Base-by-base conservation (phyloP, 2,888 invertebrate species). In the Dasysyrphus tricinctus region DNA sequence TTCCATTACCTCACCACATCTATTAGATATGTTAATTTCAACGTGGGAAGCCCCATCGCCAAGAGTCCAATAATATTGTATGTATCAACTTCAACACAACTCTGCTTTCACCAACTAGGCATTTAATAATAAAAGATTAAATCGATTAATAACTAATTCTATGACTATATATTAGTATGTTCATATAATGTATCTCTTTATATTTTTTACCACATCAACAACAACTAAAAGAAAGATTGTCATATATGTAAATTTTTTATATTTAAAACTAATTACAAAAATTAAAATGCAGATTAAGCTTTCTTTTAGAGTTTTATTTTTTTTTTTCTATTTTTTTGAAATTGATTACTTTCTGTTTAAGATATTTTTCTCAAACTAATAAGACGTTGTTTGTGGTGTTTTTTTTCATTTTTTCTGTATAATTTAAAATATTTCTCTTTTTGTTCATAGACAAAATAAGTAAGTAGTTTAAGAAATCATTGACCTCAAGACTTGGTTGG, bases 231-330 rank as follows among this genome's bases (percentile, higher is more conserved):
- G 34, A 57, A 37, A 56, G 57, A 79, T 47, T 44, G 57, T 67
- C 69, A 69, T 24, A 70, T n/a, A 29, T 54, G 54, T 54, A 19
- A 59, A 59, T 39, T 16, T 24, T 19, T 11, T 19, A 7, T 44
- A 56, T 59, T 37, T 51, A 65, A 42, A 65, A 78, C 73, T 81
- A 70, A 78, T 78, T 85, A 74, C 80, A 42, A 69, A 56, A 59
- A 86, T 81, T 85, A 78, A 81, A 78, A 86, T 81, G 69, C 81
- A 70, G 73, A 82, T 78, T 81, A 12, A 70, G 57, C 81, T 86
- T 86, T 86, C 86, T 81, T 72, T 75, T 65, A 29, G 47, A 42
- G 47, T 54, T 63, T 0, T 67, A 49, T 67, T 16, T 24, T 0
- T 67, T 67, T 67, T 16, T 24, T 1, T 24, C 0, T 67, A 49